These are phyloP conservation scores for Eulacestoma nigropectus DNA, from an alignment of 2,113 vertebrate genomes.

Conservation along the genomic window DNA sequence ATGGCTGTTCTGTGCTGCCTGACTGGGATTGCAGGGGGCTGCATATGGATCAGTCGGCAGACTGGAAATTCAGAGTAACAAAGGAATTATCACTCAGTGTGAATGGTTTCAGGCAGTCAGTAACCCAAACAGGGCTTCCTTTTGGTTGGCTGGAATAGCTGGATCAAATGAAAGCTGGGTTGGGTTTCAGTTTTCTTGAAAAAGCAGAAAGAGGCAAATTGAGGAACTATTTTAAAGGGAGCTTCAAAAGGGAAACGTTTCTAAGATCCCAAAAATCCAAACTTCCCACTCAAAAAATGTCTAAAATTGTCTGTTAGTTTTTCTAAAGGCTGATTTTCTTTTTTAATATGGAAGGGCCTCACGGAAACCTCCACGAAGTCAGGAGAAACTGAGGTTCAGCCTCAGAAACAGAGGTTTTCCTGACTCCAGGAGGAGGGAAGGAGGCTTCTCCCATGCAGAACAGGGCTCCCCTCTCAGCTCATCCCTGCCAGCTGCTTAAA, in stretches of 20 bases:
- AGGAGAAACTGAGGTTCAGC: neutral
- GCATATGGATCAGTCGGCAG: neutral
- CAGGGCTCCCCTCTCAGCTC: neutral
- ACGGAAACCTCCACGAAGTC: neutral
- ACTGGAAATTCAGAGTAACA: neutral
- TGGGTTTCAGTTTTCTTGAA: neutral
- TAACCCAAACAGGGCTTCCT: neutral
- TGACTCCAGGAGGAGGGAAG: neutral
- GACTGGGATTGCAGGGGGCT: neutral
- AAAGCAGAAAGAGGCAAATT: neutral
- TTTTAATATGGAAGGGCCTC: neutral
- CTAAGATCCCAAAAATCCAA: neutral
- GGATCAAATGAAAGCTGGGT: neutral
- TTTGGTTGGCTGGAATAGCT: neutral
- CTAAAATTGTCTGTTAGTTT: neutral
- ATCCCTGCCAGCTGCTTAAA: neutral
- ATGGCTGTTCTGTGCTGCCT: neutral
- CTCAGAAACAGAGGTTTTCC: neutral
- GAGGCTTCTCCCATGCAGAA: neutral
- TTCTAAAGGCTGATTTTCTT: neutral
- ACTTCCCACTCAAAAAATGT: neutral
- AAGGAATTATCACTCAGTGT: neutral
- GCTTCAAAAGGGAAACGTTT: neutral
- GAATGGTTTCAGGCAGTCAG: neutral
- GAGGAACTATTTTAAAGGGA: neutral